These are phyloP conservation scores for Apamea monoglypha DNA, from an alignment of 2,888 invertebrate species.

Conservation along the genomic window DNA sequence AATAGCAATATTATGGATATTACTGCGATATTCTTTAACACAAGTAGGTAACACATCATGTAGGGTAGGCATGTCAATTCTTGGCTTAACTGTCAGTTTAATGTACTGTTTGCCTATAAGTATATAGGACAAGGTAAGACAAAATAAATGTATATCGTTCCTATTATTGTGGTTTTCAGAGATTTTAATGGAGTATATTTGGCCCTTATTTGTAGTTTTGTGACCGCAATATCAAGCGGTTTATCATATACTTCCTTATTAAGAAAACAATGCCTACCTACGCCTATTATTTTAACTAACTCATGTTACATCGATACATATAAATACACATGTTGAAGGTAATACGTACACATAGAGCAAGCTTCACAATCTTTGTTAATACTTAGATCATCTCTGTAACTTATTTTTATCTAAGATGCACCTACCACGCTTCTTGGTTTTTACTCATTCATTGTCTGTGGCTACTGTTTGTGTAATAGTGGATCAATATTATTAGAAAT, in stretches of 20 bases:
- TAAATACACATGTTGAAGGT: background rate
- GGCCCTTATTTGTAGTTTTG: constrained; percentile 13
- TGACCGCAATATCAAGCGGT: constrained; percentile 22
- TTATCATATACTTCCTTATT: constrained; percentile 2
- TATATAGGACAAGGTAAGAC: background rate
- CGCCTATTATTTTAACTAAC: constrained; percentile 4
- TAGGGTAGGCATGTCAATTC: background rate
- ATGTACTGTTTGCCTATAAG: background rate
- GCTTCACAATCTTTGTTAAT: background rate
- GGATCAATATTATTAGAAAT: background rate
- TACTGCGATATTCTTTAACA: background rate
- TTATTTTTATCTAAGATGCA: constrained; percentile 12
- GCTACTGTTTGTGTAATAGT: background rate
- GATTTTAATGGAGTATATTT: constrained; percentile 19
- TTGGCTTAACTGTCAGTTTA: background rate
- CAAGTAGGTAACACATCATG: background rate
- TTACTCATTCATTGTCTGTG: constrained; percentile 13
- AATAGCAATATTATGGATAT: background rate
- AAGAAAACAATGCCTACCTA: background rate
- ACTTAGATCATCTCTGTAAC: background rate
- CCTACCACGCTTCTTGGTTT: background rate
- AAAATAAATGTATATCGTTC: background rate
- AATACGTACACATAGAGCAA: background rate
- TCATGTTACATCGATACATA: background rate
- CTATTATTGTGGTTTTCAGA: constrained; percentile 27